Evolutionary conservation across 2,113 vertebrate species (phyloP).

Genomic region (Ictalurus punctatus): DNA sequence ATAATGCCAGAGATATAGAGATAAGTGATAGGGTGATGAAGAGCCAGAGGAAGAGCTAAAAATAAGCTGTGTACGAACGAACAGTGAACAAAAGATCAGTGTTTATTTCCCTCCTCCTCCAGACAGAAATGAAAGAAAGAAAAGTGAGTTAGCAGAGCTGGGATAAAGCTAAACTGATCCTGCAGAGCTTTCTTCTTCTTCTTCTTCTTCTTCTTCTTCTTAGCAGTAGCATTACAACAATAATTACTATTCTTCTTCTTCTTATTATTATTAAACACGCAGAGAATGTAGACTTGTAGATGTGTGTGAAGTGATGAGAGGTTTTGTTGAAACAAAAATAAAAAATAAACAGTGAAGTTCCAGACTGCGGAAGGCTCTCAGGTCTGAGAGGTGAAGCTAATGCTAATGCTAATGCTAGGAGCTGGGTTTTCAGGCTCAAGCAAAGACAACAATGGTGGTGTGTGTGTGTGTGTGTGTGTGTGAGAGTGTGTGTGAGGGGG

Average conservation of each 20-base stretch:
- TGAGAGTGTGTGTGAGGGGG: background rate
- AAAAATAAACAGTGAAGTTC: background rate
- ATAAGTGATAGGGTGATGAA: background rate
- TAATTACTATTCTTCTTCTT: accelerated
- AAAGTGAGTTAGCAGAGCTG: conserved; percentile 2
- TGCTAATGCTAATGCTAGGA: conserved; percentile 11
- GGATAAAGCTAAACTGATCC: background rate
- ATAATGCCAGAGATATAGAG: background rate
- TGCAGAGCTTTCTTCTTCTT: background rate
- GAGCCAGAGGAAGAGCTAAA: background rate
- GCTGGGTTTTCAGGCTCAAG: background rate
- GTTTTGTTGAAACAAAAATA: background rate
- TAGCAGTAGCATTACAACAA: background rate
- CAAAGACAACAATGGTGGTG: background rate
- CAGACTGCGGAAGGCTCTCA: background rate
- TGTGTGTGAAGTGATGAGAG: background rate
- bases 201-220: accelerated
- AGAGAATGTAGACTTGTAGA: background rate
- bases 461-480: background rate
- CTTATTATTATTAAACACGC: background rate
- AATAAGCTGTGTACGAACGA: background rate
- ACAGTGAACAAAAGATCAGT: background rate
- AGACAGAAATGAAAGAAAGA: background rate
- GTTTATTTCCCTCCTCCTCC: background rate
- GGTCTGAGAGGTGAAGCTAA: background rate